phyloP scores from a whole-genome alignment of 2,888 invertebrate species.

The Oxycera nigricornis region DNA sequence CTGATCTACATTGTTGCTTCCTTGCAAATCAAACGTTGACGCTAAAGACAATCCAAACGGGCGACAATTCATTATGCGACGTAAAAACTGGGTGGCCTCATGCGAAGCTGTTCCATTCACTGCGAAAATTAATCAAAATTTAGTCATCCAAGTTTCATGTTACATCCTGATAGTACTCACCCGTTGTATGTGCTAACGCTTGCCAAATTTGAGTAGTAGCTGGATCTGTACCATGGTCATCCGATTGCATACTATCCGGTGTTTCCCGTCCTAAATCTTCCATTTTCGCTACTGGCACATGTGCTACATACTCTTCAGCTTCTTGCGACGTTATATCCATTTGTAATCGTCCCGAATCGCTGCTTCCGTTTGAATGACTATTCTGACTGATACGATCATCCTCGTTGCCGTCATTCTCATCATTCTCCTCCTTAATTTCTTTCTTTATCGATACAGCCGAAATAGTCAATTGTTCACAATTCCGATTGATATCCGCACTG shows the following conservation, averaged over 20 bases:
- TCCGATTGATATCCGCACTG: slow-evolving; percentile 42
- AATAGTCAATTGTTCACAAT: slow-evolving; percentile 29
- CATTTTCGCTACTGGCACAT: neutral
- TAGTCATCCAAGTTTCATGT: neutral
- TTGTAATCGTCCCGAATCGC: slow-evolving; percentile 77
- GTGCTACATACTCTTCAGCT: slow-evolving; percentile 46
- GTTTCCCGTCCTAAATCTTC: slow-evolving; percentile 49
- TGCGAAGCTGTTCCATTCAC: slow-evolving; percentile 65
- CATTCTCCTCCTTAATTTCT: slow-evolving; percentile 31
- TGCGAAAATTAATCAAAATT: slow-evolving; percentile 50
- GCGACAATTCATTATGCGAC: slow-evolving; percentile 78
- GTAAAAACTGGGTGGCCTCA: slow-evolving; percentile 77
- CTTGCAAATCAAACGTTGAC: slow-evolving; percentile 56
- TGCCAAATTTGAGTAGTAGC: slow-evolving; percentile 62
- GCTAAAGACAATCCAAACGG: slow-evolving; percentile 75
- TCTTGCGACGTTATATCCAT: slow-evolving; percentile 69
- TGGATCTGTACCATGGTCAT: slow-evolving; percentile 60
- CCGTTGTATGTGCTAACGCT: slow-evolving; percentile 60
- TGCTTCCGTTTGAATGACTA: slow-evolving; percentile 64
- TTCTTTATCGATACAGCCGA: neutral
- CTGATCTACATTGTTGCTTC: slow-evolving; percentile 54
- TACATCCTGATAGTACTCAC: slow-evolving; percentile 50
- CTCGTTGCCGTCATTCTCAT: slow-evolving; percentile 24
- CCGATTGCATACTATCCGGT: slow-evolving; percentile 60
- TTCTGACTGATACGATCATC: slow-evolving; percentile 45